Percentiles rank a stretch among this genome's conserved stretches.
Evolutionary conservation across 1,140 invertebrate species (phyloP).

Genomic region (Psix sp.): DNA sequence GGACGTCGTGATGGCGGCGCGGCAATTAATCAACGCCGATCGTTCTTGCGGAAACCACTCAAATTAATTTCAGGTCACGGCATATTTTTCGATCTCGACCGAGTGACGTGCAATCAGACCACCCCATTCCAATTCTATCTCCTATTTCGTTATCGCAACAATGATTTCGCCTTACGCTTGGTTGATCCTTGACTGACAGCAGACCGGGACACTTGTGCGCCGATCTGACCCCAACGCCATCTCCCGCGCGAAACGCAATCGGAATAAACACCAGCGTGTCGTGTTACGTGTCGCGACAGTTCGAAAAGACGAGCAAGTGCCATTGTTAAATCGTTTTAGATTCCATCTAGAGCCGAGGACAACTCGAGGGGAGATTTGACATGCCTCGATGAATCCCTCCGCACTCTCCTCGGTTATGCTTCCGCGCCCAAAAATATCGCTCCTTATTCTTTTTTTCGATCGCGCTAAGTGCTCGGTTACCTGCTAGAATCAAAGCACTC

Average conservation of each 20-base stretch:
- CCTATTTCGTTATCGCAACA: slow-evolving; percentile 71
- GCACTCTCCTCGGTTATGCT: slow-evolving; percentile 24
- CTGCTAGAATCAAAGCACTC: slow-evolving; percentile 32
- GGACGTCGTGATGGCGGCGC: slow-evolving; percentile 27
- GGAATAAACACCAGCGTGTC: slow-evolving; percentile 63
- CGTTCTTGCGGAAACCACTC: slow-evolving; percentile 70
- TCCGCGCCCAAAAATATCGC: slow-evolving; percentile 18
- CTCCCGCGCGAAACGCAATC: slow-evolving; percentile 55
- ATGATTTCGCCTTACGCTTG: slow-evolving; percentile 72
- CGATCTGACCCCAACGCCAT: slow-evolving; percentile 46
- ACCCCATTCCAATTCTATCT: slow-evolving; percentile 65
- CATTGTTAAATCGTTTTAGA: slow-evolving; percentile 73
- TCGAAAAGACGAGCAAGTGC: slow-evolving; percentile 68
- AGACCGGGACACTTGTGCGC: slow-evolving; percentile 27
- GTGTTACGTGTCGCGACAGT: slow-evolving; percentile 70
- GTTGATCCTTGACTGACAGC: slow-evolving; percentile 74
- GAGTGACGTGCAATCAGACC: slow-evolving; percentile 71
- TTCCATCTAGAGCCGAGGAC: slow-evolving; percentile 59
- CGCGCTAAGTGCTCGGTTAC: slow-evolving; percentile 40
- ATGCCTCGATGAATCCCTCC: slow-evolving; percentile 51
- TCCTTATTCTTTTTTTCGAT: slow-evolving; percentile 36
- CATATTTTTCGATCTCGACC: slow-evolving; percentile 71
- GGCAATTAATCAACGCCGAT: slow-evolving; percentile 66
- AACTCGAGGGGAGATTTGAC: slow-evolving; percentile 64
- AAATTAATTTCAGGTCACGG: slow-evolving; percentile 76